Evolutionary conservation across 1,140 invertebrate species (phyloP), one percentile per base, ranked within the genome.

Genomic region (Philotrypesis tridentata): DNA sequence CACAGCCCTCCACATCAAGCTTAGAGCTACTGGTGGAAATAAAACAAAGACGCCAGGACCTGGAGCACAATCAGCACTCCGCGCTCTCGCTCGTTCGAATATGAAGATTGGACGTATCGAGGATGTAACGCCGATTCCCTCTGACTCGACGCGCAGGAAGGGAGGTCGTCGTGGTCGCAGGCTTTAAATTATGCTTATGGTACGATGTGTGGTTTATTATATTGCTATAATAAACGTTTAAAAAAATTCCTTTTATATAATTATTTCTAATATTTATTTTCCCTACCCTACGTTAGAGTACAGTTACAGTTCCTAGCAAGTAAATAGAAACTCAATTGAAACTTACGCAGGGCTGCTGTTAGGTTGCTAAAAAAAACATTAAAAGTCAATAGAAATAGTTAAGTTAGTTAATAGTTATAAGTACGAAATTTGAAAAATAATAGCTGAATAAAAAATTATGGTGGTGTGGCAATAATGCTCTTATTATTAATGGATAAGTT

Each of bases 51-150:
- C 98, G 3, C 98, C 98, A 68, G 99, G 99, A 90, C 99, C 99
- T 48, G 99, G 99, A 86, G 99, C 99, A 71, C 99, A 99, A 92
- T 99, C 98, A 71, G 99, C 99, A 74, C 94, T 99, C 1, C 94
- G 99, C 86, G 99, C 99, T 89, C 93, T 99, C 82, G 99, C 99
- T 86, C 97, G 99, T 92, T 98, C 98, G 68, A 98, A 97, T 84
- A 99, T 99, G 97, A 99, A 99, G 92, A 99, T 99, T 92, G 99
- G 99, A 63, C 95, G 99, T 86, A 99, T 99, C 92, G 98, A 98
- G 93, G 99, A 99, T 94, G 99, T 99, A 0, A 99, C 99, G 11
- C 99, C 99, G 17, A 99, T 99, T 92, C 99, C 99, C 89, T 99
- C 98, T 82, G 99, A 99, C 92, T 97, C 97, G 43, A 99, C 98